Percentiles rank a stretch among this genome's conserved stretches.
Evolutionary conservation across 30 jellyfish, hydroid and myxozoan genomes (phyloP).

Genomic region (Pseudorhiza aurosa): DNA sequence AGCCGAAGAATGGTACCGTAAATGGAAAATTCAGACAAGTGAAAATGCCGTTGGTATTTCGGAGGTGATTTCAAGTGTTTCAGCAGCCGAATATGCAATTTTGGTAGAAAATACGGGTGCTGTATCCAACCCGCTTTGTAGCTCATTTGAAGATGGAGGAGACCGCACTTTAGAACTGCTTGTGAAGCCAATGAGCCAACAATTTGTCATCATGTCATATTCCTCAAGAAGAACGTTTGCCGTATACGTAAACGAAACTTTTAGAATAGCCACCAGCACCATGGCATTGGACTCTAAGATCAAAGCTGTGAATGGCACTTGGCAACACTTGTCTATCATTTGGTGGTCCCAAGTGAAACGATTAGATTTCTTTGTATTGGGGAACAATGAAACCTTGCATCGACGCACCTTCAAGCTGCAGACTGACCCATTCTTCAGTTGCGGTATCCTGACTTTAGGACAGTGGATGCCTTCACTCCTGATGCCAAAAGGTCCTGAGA

Average conservation of each 20-base stretch:
- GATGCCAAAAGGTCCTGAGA: conserved; percentile 28
- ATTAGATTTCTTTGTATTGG: conserved; percentile 34
- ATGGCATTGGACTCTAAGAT: conserved; percentile 27
- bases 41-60: background rate
- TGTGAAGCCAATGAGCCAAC: conserved; percentile 45
- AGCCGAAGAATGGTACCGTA: conserved; percentile 5
- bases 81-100: conserved; percentile 48
- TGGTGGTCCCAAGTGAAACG: conserved; percentile 25
- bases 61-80: background rate
- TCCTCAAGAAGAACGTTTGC: conserved; percentile 33
- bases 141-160: conserved; percentile 21
- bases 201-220: conserved; percentile 41
- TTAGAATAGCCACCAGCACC: conserved; percentile 5
- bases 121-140: conserved; percentile 49
- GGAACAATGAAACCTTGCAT: background rate
- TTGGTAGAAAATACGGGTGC: conserved; percentile 45
- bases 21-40: conserved; percentile 6
- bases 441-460: conserved; percentile 55
- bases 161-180: conserved; percentile 60
- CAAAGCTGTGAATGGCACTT: conserved; percentile 2
- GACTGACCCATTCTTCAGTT: conserved; percentile 41
- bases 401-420: conserved; percentile 28
- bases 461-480: conserved; percentile 58
- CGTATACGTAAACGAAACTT: conserved; percentile 25
- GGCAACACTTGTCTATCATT: conserved; percentile 61